Conservation (phyloP, 2,797 vertebrate genomes). For the Leucoraja ocellata region DNA sequence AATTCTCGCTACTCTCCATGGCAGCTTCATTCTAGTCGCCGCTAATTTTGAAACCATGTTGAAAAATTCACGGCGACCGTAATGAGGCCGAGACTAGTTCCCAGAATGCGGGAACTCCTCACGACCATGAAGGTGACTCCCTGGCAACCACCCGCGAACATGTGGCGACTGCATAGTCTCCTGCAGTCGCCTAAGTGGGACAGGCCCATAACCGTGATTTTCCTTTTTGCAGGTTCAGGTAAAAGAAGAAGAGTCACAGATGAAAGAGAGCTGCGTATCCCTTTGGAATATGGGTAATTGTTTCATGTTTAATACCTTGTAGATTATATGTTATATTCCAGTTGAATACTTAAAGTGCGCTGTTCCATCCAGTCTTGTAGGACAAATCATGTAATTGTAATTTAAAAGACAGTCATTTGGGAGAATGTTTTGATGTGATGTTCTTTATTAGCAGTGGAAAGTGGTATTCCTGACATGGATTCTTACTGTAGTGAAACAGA, state of each 20-base stretch:
- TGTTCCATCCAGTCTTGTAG: background rate
- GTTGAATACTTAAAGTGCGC: background rate
- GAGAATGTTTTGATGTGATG: background rate
- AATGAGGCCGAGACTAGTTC: no score
- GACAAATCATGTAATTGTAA: background rate
- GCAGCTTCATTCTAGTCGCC: no score
- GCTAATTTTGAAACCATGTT: no score
- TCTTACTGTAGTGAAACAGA: background rate
- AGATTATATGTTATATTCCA: background rate
- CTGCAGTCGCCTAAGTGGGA: no score
- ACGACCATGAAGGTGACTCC: no score
- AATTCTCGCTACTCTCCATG: no score
- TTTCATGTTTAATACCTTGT: background rate
- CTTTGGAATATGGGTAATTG: slow-evolving; percentile 79
- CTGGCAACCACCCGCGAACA: no score
- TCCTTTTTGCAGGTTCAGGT: slow-evolving; percentile 59
- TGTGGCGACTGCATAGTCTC: no score
- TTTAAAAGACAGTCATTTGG: background rate
- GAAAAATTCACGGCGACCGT: no score
- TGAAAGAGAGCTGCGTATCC: slow-evolving; percentile 72
- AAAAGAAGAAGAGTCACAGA: slow-evolving; percentile 79
- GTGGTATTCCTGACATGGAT: background rate
- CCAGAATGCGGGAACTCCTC: no score
- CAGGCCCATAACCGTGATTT: background rate
- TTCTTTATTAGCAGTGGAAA: background rate